Percentiles rank a stretch among this genome's conserved stretches.
These are phyloP conservation scores for Andrena dorsata DNA, from an alignment of 2,888 invertebrate species.

Conservation along the genomic window DNA sequence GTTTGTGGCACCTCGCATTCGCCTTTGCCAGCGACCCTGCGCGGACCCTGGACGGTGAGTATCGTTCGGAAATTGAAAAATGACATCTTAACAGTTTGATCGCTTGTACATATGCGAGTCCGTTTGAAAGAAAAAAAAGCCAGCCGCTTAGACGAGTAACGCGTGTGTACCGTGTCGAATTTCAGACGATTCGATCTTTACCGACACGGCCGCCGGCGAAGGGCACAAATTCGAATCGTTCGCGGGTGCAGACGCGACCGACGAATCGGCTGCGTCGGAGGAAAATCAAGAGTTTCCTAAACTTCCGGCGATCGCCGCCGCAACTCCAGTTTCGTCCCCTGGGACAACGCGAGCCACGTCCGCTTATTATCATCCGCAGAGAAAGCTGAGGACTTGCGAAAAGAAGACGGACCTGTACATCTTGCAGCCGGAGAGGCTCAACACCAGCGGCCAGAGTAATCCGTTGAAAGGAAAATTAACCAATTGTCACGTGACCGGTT, in stretches of 20 bases:
- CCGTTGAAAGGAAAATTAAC: constrained; percentile 95
- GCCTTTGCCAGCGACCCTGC: constrained; percentile 75
- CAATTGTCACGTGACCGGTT: constrained; percentile 94
- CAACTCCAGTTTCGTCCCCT: constrained; percentile 77
- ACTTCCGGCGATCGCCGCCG: constrained; percentile 79
- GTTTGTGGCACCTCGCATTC: constrained; percentile 78
- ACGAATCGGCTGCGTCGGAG: constrained; percentile 80
- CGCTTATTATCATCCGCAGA: constrained; percentile 75
- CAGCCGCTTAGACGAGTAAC: neutral
- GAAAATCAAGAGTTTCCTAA: constrained; percentile 83
- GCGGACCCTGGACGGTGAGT: constrained; percentile 53
- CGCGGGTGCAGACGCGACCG: constrained; percentile 84
- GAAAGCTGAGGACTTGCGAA: constrained; percentile 90
- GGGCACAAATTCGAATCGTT: constrained; percentile 77
- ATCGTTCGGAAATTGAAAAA: too few species aligned
- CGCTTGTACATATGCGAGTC: neutral
- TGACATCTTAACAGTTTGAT: neutral
- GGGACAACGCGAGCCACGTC: constrained; percentile 87
- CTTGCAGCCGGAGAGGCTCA: constrained; percentile 92
- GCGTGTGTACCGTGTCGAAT: constrained; percentile 7
- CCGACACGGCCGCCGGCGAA: constrained; percentile 71
- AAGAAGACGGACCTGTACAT: constrained; percentile 95
- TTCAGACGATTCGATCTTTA: constrained; percentile 78
- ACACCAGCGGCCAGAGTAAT: constrained; percentile 91
- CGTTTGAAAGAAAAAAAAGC: too few species aligned